Conservation (phyloP, 2,113 vertebrate genomes). For the Lasiurus borealis region DNA sequence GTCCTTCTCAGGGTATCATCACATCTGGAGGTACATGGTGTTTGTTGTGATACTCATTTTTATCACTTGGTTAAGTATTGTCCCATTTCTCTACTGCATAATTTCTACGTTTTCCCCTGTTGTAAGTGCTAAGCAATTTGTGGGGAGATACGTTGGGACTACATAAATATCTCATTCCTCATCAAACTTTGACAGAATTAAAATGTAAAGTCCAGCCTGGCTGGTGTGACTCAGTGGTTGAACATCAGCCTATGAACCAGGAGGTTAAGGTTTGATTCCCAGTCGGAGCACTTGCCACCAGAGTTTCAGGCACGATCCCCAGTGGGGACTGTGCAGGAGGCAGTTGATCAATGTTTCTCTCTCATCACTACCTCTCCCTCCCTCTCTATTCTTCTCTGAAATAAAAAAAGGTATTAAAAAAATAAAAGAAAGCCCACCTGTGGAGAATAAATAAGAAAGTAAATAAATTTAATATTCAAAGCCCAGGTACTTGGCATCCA, state of each 20-base stretch:
- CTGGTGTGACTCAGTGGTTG: no score
- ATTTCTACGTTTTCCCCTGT: constrained; percentile 7
- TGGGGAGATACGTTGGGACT: constrained; percentile 1
- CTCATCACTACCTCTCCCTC: no score
- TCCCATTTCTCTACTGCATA: not conserved
- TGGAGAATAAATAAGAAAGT: no score
- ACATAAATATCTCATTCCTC: constrained; percentile 37
- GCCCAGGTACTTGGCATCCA: not conserved
- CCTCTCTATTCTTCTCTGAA: no score
- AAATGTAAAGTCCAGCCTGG: not conserved
- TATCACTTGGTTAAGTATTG: constrained; percentile 1
- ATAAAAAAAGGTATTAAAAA: no score
- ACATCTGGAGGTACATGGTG: not conserved
- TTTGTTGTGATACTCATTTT: not conserved
- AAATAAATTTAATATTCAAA: not conserved
- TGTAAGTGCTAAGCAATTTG: constrained; percentile 3
- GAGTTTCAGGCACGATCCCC: no score
- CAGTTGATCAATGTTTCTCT: no score
- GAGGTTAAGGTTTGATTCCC: no score
- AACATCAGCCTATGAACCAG: no score
- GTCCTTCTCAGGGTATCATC: not conserved
- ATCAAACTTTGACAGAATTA: not conserved
- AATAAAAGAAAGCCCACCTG: no score
- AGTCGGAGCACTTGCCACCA: no score
- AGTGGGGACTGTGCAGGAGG: no score